These are phyloP conservation scores for Silvanus unidentatus DNA, from an alignment of 2,888 invertebrate species.

Conservation along the genomic window DNA sequence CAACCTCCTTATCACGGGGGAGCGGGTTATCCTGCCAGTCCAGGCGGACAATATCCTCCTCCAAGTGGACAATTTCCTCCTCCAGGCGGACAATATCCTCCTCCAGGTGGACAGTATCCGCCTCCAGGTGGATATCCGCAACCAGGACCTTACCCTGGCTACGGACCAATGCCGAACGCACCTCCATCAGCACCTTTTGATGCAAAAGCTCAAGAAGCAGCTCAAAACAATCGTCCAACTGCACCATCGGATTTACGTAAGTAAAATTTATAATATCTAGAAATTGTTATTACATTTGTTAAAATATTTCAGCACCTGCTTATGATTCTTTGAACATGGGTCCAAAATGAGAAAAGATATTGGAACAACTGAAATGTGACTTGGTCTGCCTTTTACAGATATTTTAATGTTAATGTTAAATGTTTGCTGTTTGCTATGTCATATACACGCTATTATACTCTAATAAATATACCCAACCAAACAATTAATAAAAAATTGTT, in stretches of 20 bases:
- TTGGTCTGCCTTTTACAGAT: too few species aligned
- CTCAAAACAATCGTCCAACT: constrained; percentile 5
- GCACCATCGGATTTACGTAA: constrained; percentile 16
- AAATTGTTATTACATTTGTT: constrained; percentile 4
- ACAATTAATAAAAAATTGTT: too few species aligned
- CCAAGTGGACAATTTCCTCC: background rate
- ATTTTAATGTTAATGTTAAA: too few species aligned
- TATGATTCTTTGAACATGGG: constrained; percentile 14
- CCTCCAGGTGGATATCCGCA: constrained; percentile 8
- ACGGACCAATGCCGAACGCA: constrained; percentile 8
- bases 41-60: constrained; percentile 6
- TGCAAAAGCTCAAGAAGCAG: constrained; percentile 12
- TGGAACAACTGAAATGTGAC: too few species aligned
- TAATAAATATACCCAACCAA: too few species aligned
- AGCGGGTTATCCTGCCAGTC: background rate
- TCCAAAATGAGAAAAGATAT: too few species aligned
- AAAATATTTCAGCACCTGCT: constrained; percentile 26
- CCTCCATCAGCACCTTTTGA: background rate
- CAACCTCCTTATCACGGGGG: background rate
- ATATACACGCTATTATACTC: too few species aligned
- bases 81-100: constrained; percentile 5
- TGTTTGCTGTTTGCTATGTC: too few species aligned
- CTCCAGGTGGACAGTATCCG: constrained; percentile 4
- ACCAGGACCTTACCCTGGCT: constrained; percentile 9
- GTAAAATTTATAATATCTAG: constrained; percentile 8